A percentile compares a stretch with the other conserved stretches of the same genome.
phyloP scores from a whole-genome alignment of 2,113 vertebrate genomes.

The Scatophagus argus region DNA sequence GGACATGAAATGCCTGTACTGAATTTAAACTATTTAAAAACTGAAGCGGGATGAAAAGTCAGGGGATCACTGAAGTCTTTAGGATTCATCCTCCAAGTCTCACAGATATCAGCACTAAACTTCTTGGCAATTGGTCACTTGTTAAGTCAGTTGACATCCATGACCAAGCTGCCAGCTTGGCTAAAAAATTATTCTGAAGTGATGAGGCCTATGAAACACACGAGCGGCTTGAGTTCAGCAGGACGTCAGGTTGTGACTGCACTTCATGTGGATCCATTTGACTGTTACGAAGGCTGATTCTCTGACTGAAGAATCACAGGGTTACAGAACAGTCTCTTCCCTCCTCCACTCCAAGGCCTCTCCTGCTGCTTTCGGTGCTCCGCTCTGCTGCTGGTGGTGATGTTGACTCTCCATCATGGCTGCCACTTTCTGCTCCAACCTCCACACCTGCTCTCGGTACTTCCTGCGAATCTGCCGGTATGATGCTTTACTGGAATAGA shows the following conservation, averaged over 20 bases:
- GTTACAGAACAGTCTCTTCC: constrained; percentile 72
- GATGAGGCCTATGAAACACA: background rate
- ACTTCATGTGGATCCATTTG: background rate
- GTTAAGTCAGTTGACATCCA: background rate
- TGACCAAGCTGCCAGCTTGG: background rate
- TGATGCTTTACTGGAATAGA: constrained; percentile 83
- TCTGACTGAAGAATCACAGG: constrained; percentile 36
- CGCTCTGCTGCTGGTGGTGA: constrained; percentile 77
- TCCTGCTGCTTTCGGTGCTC: constrained; percentile 56
- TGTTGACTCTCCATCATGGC: constrained; percentile 82
- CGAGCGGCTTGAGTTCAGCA: background rate
- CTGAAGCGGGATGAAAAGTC: no score
- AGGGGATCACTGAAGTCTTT: background rate
- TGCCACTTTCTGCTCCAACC: constrained; percentile 84
- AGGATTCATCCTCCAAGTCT: background rate
- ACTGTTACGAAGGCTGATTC: background rate
- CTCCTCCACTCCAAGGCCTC: constrained; percentile 76
- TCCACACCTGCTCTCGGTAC: constrained; percentile 86
- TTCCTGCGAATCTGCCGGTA: constrained; percentile 87
- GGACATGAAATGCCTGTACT: no score
- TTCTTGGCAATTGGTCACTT: background rate
- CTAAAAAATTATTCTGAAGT: background rate
- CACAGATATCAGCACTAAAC: background rate
- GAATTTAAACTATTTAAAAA: no score
- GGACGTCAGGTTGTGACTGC: background rate